phyloP scores from a whole-genome alignment of 1,140 invertebrate species.

The Bilobella aurantiaca region DNA sequence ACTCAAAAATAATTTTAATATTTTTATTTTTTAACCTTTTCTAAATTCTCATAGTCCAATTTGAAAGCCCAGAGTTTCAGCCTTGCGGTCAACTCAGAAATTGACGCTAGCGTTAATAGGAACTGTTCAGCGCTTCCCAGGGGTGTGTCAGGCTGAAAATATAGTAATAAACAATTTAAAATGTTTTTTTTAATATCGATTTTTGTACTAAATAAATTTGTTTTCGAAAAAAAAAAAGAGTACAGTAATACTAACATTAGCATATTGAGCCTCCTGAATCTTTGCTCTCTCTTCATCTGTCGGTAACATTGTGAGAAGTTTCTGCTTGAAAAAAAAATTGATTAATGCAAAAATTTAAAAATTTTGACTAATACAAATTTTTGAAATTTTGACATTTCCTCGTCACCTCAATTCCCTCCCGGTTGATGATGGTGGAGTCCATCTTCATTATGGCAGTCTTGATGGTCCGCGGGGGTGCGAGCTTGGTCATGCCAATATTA shows the following conservation, averaged over 20 bases:
- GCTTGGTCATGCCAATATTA: constrained; percentile 98
- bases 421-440: constrained; percentile 95
- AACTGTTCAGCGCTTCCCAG: constrained; percentile 97
- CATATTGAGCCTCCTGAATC: constrained; percentile 89
- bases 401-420: constrained; percentile 86
- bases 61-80: constrained; percentile 97
- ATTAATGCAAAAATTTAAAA: not conserved
- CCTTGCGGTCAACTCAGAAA: constrained; percentile 86
- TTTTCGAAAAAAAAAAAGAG: constrained; percentile 1
- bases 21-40: constrained; percentile 58
- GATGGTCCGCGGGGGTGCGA: constrained; percentile 92
- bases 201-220: no score
- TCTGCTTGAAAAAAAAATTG: constrained; percentile 47
- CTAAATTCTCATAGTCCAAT: constrained; percentile 91
- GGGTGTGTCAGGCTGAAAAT: constrained; percentile 68
- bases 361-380: constrained; percentile 7
- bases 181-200: no score
- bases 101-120: constrained; percentile 85
- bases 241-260: constrained; percentile 53
- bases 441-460: constrained; percentile 98
- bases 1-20: not conserved
- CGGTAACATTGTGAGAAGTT: constrained; percentile 94
- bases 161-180: not conserved
- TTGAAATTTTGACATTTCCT: not conserved
- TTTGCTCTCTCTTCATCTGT: constrained; percentile 90